Percentiles rank a stretch among this genome's conserved stretches.
Conservation (phyloP, 2,888 invertebrate genomes). For the Yponomeuta sedellus region DNA sequence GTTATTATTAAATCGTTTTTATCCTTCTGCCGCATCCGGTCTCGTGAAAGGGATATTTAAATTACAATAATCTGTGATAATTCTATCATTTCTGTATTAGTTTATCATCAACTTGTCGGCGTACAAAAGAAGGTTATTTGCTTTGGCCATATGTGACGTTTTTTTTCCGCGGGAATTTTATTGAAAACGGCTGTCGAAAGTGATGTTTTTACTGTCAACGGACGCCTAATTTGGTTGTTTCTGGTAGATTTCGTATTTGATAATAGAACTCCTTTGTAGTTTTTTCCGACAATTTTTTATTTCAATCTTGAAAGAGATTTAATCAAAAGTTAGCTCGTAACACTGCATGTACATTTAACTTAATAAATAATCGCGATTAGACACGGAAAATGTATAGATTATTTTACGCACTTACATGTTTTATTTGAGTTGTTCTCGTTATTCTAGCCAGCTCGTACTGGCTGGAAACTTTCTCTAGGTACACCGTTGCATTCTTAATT, state of each 20-base stretch:
- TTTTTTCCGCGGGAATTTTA: constrained; percentile 28
- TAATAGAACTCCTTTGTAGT: not conserved
- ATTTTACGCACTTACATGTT: not conserved
- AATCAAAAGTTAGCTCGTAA: no score
- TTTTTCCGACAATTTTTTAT: not conserved
- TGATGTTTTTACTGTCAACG: constrained; percentile 12
- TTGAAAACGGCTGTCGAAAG: constrained; percentile 6
- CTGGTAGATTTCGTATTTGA: constrained; percentile 2
- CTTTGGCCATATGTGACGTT: constrained; percentile 47
- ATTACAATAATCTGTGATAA: constrained; percentile 73
- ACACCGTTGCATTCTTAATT: constrained; percentile 29
- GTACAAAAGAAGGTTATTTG: constrained; percentile 52
- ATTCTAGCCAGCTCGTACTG: constrained; percentile 19
- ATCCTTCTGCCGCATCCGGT: constrained; percentile 71
- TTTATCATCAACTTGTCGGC: constrained; percentile 68
- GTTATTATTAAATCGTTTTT: constrained; percentile 75
- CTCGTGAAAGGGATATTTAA: constrained; percentile 66
- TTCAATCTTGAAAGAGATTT: no score
- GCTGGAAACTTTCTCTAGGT: constrained; percentile 24
- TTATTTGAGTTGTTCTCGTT: not conserved
- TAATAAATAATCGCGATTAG: no score
- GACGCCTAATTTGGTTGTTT: constrained; percentile 4
- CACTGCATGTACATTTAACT: no score
- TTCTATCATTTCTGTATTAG: constrained; percentile 70
- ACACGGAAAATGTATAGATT: no score